Base-by-base conservation (phyloP, 1,140 invertebrate genomes). In the Lepidotrigona ventralis region DNA sequence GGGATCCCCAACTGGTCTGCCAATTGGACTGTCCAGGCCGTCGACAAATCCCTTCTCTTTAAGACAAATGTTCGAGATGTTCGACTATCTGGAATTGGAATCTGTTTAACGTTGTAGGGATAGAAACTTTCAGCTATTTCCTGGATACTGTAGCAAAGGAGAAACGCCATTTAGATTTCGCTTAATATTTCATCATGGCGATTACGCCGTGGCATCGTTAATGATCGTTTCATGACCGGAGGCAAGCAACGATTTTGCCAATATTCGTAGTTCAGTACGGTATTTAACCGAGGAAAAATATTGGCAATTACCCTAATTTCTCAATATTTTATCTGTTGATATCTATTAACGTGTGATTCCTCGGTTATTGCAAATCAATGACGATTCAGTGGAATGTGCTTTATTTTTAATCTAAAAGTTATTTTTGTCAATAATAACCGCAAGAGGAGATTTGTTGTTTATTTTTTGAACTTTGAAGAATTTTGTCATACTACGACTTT, bases 11-110 rank as follows among this genome's bases (percentile, higher is more conserved):
- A 71, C 69, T 51, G 39, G 69, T n/a, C 73, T 63, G n/a, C 73
- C 73, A 56, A 76, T 76, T 75, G 33, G 39, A 60, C 56, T 63
- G 73, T 64, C 56, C 73, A 29, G 56, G 21, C 21, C 29, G 56
- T 46, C 54, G 54, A 51, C 73, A 76, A 76, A 76, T 60, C 73
- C 56, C 53, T 76, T 63, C 29, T 39, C 73, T 33, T 76, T 63
- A 33, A 76, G 56, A 64, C 56, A 64, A 76, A 76, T 64, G 73
- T 64, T 64, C 73, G 73, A 63, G 33, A 63, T 76, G 73, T 19
- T 21, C 33, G 14, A 46, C 56, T 76, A 76, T 76, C 73, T 60
- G 73, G 56, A 39, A 76, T 60, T 76, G 73, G 73, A 76, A 76
- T 76, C 73, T 46, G 56, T 64, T 60, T 76, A 63, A 76, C 51